Evolutionary conservation across 2,888 invertebrate genomes (phyloP).

Genomic region (Zonitis immaculata): DNA sequence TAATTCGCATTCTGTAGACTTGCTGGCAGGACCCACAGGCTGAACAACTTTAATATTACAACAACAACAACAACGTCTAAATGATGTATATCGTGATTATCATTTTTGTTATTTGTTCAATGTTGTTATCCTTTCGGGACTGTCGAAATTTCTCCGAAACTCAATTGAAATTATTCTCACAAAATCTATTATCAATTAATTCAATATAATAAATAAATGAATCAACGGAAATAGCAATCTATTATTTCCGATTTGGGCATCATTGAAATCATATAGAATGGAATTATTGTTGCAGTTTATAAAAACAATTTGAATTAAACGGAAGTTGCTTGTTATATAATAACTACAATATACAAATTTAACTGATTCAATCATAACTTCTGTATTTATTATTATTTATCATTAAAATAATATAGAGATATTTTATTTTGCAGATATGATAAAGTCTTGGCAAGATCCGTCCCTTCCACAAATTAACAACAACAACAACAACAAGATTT

Average conservation of each 20-base stretch:
- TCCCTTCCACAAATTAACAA: background rate
- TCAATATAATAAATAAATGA: too few relatives aligned
- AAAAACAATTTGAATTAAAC: slow-evolving; percentile 16
- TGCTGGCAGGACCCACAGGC: slow-evolving; percentile 25
- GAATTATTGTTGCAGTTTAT: background rate
- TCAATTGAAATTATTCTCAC: too few relatives aligned
- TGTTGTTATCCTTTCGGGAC: too few relatives aligned
- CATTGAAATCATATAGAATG: background rate
- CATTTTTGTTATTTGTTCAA: background rate
- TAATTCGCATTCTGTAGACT: slow-evolving; percentile 26
- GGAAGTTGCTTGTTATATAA: slow-evolving; percentile 17
- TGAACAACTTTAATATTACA: slow-evolving; percentile 26
- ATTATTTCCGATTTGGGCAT: background rate
- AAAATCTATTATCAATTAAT: too few relatives aligned
- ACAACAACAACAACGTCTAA: slow-evolving; percentile 19
- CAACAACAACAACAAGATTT: background rate
- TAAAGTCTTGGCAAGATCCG: background rate
- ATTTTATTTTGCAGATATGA: background rate
- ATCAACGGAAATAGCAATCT: background rate
- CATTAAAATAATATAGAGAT: too few relatives aligned
- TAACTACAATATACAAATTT: background rate
- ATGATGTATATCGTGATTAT: slow-evolving; percentile 24
- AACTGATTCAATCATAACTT: background rate
- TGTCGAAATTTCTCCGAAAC: background rate
- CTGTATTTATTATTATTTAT: too few relatives aligned